Evolutionary conservation across 2,888 invertebrate species (phyloP).

Genomic region (Lasioglossum malachurum): DNA sequence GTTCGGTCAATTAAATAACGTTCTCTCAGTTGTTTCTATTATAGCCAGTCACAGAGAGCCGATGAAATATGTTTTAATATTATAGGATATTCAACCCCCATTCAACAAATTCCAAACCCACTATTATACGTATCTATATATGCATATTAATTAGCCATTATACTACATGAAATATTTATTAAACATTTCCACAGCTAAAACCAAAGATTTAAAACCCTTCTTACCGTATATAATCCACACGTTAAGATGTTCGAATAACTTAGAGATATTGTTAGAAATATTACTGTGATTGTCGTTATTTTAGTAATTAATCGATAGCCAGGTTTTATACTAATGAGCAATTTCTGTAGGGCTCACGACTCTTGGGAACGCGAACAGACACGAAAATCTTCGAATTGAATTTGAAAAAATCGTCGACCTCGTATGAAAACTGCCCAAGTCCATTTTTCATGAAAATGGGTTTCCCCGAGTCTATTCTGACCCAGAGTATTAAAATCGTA

Average conservation of each 20-base stretch:
- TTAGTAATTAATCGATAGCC: background rate
- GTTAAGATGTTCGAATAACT: background rate
- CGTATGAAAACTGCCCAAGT: no score
- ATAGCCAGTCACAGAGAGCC: constrained; percentile 27
- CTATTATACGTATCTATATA: background rate
- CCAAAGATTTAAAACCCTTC: background rate
- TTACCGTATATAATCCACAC: background rate
- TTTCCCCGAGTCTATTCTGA: no score
- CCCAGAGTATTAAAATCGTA: no score
- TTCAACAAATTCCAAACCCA: background rate
- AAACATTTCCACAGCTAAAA: background rate
- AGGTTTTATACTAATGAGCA: background rate
- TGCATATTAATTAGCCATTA: background rate
- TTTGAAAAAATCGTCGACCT: no score
- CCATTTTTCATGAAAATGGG: no score
- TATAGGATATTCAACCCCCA: background rate
- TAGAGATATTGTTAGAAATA: background rate
- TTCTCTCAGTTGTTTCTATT: constrained; percentile 28
- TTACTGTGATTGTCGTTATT: background rate
- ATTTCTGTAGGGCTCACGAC: constrained; percentile 50
- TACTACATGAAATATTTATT: background rate
- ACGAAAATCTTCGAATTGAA: background rate
- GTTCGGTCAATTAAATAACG: constrained; percentile 31
- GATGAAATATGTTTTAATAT: constrained; percentile 2
- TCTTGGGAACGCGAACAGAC: constrained; percentile 43